A percentile compares a stretch with the other conserved stretches of the same genome.
Conservation (phyloP, 2,797 vertebrate species). For the Zenarchopterus dispar region DNA sequence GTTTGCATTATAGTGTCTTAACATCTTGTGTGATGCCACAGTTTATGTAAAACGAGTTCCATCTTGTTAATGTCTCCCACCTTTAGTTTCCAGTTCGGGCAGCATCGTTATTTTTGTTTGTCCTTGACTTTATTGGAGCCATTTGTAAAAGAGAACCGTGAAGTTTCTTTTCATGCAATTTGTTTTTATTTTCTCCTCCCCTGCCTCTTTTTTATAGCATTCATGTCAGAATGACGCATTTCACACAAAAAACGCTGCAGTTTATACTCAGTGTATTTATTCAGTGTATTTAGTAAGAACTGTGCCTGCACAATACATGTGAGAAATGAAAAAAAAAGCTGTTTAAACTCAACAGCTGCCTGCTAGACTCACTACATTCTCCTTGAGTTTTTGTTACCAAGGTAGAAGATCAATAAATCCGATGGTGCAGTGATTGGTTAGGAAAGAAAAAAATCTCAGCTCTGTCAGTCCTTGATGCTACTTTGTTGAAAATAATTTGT, state of each 20-base stretch:
- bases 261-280: not conserved
- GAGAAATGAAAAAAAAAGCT: not conserved
- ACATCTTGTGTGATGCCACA: constrained; percentile 10
- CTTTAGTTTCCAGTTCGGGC: constrained; percentile 24
- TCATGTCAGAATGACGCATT: constrained; percentile 7
- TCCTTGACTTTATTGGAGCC: constrained; percentile 46
- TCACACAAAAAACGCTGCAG: not conserved
- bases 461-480: constrained; percentile 9
- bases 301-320: no score
- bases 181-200: constrained; percentile 3
- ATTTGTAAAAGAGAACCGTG: constrained; percentile 55
- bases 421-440: constrained; percentile 21
- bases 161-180: constrained; percentile 35
- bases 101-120: constrained; percentile 33
- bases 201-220: constrained; percentile 18
- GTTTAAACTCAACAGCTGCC: constrained; percentile 11
- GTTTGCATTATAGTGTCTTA: not conserved
- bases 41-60: constrained; percentile 6
- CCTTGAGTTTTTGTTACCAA: constrained; percentile 17
- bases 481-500: constrained; percentile 15
- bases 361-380: not conserved
- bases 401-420: constrained; percentile 38
- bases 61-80: constrained; percentile 6
- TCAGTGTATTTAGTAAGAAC: not conserved
- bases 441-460: not conserved